phyloP scores from a whole-genome alignment of 2,113 vertebrate species.

The Actenoides hombroni region DNA sequence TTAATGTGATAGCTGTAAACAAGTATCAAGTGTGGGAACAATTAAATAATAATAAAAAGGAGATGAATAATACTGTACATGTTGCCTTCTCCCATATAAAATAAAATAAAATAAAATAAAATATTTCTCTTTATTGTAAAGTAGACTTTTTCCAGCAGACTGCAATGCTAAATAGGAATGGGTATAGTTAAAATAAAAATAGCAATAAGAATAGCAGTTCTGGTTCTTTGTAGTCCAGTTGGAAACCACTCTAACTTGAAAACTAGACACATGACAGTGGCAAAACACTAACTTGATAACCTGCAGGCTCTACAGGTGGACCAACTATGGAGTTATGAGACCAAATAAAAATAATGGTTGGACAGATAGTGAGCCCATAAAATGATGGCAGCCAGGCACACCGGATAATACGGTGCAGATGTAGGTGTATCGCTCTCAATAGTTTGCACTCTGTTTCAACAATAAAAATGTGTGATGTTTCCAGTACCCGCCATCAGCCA shows the following conservation, averaged over 20 bases:
- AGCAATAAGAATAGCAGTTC: neutral
- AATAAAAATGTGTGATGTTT: constrained; percentile 54
- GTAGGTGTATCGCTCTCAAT: constrained; percentile 19
- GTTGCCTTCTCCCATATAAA: neutral
- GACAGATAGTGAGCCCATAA: constrained; percentile 61
- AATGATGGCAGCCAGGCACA: constrained; percentile 30
- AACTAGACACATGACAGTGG: constrained; percentile 24
- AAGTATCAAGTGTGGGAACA: neutral
- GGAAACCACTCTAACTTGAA: constrained; percentile 27
- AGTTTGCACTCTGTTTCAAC: constrained; percentile 58
- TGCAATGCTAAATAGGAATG: neutral
- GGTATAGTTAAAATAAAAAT: constrained; percentile 35
- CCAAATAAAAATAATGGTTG: constrained; percentile 51
- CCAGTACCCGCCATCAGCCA: constrained; percentile 28
- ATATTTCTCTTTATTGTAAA: neutral
- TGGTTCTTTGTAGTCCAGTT: constrained; percentile 25
- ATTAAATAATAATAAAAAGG: constrained; percentile 27
- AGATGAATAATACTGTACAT: neutral
- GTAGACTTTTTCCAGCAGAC: neutral
- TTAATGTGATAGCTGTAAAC: constrained; percentile 3
- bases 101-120: neutral
- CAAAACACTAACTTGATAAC: constrained; percentile 35
- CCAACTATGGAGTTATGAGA: constrained; percentile 27
- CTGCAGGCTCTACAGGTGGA: constrained; percentile 25
- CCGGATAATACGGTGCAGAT: neutral